Conservation (phyloP, 1,140 invertebrate species). For the Meloidogyne hapla region DNA sequence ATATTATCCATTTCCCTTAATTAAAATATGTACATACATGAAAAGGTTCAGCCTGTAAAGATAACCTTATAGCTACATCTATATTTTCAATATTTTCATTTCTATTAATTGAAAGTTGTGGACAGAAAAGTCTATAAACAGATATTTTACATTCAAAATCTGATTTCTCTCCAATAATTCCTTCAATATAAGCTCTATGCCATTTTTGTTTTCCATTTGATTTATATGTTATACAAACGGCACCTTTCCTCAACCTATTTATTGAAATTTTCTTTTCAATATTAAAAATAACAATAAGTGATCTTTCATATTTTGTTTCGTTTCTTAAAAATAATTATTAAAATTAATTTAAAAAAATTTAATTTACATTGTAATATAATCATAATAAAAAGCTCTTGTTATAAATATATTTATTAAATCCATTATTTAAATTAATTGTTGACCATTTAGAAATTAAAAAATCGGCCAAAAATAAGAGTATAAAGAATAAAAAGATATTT, state of each 20-base stretch:
- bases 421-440: slow-evolving; percentile 4
- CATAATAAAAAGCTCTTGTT: slow-evolving; percentile 1
- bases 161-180: slow-evolving; percentile 2
- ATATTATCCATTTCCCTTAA: neutral
- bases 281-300: neutral
- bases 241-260: neutral
- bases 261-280: neutral
- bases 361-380: slow-evolving; percentile 3
- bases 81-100: slow-evolving; percentile 3
- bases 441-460: neutral
- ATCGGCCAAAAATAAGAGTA: neutral
- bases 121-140: slow-evolving; percentile 11
- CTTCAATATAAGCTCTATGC: neutral
- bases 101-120: neutral
- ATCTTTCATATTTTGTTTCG: slow-evolving; percentile 1
- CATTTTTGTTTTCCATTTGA: neutral
- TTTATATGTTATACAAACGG: neutral
- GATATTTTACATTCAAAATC: slow-evolving; percentile 14
- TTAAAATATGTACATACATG: neutral
- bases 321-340: no score
- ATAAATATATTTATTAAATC: slow-evolving; percentile 4
- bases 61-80: slow-evolving; percentile 2
- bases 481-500: slow-evolving; percentile 3
- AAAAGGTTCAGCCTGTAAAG: neutral
- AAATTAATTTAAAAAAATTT: neutral